Conservation (phyloP, 2,888 invertebrate species). For the Amphimallon solstitiale region DNA sequence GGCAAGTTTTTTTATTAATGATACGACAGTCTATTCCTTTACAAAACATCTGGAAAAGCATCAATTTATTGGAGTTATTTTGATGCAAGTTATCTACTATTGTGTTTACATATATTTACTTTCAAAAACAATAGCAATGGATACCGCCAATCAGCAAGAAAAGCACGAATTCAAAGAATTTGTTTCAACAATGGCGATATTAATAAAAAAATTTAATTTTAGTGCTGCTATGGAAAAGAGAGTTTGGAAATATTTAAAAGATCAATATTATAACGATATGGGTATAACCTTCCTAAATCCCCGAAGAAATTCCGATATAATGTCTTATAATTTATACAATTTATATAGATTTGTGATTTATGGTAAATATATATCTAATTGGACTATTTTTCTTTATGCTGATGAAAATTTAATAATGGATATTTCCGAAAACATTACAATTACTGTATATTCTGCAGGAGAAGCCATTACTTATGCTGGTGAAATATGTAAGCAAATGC, state of each 20-base stretch:
- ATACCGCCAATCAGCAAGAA: slow-evolving; percentile 61
- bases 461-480: slow-evolving; percentile 48
- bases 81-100: slow-evolving; percentile 26
- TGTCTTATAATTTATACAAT: slow-evolving; percentile 21
- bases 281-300: slow-evolving; percentile 52
- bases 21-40: slow-evolving; percentile 13
- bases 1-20: slow-evolving; percentile 29
- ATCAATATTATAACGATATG: slow-evolving; percentile 32
- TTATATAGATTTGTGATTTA: slow-evolving; percentile 26
- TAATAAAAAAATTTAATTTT: slow-evolving; percentile 66
- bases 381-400: slow-evolving; percentile 2
- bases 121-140: slow-evolving; percentile 63
- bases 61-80: background rate
- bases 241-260: slow-evolving; percentile 28
- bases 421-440: slow-evolving; percentile 37
- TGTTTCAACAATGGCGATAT: slow-evolving; percentile 60
- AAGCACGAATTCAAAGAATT: slow-evolving; percentile 36
- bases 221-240: slow-evolving; percentile 61
- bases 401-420: slow-evolving; percentile 37
- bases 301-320: background rate
- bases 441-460: slow-evolving; percentile 42
- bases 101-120: slow-evolving; percentile 25
- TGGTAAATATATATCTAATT: slow-evolving; percentile 8
- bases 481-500: slow-evolving; percentile 46
- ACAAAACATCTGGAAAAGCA: background rate